A percentile compares a stretch with the other conserved stretches of the same genome.
Conservation (phyloP, 2,888 invertebrate species). For the Gastracanthus pulcherrimus region DNA sequence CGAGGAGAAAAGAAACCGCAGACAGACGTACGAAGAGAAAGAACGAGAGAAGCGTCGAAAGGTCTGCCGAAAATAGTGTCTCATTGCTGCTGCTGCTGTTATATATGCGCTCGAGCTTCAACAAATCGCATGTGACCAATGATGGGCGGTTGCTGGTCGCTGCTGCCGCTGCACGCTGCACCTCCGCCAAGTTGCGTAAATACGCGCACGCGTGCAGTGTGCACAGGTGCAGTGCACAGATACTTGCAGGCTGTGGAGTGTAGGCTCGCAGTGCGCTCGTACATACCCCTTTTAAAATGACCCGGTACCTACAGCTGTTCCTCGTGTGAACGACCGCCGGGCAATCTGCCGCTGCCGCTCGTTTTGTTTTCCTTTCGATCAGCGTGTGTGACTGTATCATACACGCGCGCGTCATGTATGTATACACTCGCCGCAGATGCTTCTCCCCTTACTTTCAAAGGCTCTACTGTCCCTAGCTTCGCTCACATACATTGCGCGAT, state of each 20-base stretch:
- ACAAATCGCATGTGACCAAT: too few relatives aligned
- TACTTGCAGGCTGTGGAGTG: too few relatives aligned
- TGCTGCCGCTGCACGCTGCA: background rate
- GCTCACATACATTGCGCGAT: background rate
- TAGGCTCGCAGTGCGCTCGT: background rate
- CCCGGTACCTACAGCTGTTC: slow-evolving; percentile 41
- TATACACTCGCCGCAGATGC: background rate
- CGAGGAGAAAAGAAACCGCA: too few relatives aligned
- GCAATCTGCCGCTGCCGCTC: slow-evolving; percentile 37
- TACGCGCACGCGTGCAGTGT: background rate
- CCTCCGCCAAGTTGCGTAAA: too few relatives aligned
- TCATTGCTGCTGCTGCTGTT: too few relatives aligned
- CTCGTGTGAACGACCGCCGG: slow-evolving; percentile 48
- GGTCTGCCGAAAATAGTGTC: background rate
- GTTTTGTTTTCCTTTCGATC: slow-evolving; percentile 47
- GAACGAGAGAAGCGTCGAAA: background rate
- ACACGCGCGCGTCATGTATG: background rate
- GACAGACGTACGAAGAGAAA: too few relatives aligned
- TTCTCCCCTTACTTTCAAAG: slow-evolving; percentile 6
- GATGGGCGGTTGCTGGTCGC: too few relatives aligned
- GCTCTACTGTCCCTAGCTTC: background rate
- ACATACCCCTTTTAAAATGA: slow-evolving; percentile 26
- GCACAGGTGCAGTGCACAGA: background rate
- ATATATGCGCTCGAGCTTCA: background rate
- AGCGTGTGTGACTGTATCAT: background rate